phyloP scores from a whole-genome alignment of 2,888 invertebrate genomes.

The Apamea sordens region DNA sequence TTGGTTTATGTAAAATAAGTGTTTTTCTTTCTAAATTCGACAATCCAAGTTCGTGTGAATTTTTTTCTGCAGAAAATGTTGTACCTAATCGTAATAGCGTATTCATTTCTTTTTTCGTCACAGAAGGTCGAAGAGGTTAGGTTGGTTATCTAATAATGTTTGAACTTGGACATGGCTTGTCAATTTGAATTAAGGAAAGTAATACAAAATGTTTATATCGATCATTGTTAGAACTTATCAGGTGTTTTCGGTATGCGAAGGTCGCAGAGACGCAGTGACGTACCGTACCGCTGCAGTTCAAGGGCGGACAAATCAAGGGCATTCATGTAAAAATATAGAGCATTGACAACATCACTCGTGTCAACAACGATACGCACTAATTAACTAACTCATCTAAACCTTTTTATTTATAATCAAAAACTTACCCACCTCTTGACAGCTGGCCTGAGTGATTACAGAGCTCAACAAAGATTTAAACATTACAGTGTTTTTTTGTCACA shows the following conservation, averaged over 20 bases:
- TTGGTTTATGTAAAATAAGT: neutral
- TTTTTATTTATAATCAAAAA: slow-evolving; percentile 77
- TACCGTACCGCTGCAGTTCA: slow-evolving; percentile 80
- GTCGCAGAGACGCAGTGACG: slow-evolving; percentile 75
- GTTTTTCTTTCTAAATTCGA: neutral
- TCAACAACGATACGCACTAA: slow-evolving; percentile 44
- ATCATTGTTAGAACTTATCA: slow-evolving; percentile 48
- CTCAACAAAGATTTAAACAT: slow-evolving; percentile 92
- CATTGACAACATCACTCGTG: slow-evolving; percentile 45
- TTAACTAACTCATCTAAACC: slow-evolving; percentile 48
- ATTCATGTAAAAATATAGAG: slow-evolving; percentile 58
- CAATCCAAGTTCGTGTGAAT: neutral
- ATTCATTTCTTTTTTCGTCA: slow-evolving; percentile 47
- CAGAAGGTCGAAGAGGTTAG: slow-evolving; percentile 83
- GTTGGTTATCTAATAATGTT: slow-evolving; percentile 80
- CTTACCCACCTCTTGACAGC: slow-evolving; percentile 95
- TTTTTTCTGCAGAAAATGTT: slow-evolving; percentile 25
- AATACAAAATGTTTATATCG: slow-evolving; percentile 22
- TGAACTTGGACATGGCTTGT: slow-evolving; percentile 33
- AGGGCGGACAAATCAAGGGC: slow-evolving; percentile 87
- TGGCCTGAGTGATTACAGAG: slow-evolving; percentile 91
- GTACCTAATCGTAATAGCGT: slow-evolving; percentile 27
- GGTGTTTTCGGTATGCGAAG: slow-evolving; percentile 62
- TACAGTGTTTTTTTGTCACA: slow-evolving; percentile 87
- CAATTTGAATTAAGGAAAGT: slow-evolving; percentile 29